Evolutionary conservation across 2,888 invertebrate genomes (phyloP).

Genomic region (Troides oblongomaculatus): DNA sequence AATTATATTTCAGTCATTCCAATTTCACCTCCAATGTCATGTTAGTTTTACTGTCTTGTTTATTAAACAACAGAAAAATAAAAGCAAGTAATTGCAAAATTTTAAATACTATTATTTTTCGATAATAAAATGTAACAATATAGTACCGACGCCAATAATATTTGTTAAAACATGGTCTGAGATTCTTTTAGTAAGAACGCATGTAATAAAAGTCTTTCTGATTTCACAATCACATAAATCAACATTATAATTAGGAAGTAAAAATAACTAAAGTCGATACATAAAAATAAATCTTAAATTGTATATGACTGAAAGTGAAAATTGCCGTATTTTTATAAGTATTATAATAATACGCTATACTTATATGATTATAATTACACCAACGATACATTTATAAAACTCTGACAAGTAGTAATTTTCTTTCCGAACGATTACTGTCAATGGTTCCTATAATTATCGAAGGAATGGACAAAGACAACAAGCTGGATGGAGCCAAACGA

Average conservation of each 20-base stretch:
- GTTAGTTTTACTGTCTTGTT: neutral
- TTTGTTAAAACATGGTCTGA: neutral
- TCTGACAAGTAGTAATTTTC: slow-evolving; percentile 16
- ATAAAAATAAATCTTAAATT: neutral
- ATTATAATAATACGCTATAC: neutral
- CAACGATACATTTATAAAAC: neutral
- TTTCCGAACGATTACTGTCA: slow-evolving; percentile 10
- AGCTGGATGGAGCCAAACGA: slow-evolving; percentile 44
- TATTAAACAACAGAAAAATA: neutral
- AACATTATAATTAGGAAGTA: neutral
- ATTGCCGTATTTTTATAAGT: neutral
- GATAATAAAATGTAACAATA: neutral
- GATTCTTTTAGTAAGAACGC: too few relatives aligned
- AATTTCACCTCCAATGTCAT: neutral
- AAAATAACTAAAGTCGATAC: neutral
- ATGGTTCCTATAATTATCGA: slow-evolving; percentile 34
- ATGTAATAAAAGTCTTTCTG: too few relatives aligned
- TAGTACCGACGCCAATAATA: neutral
- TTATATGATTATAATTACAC: slow-evolving; percentile 6
- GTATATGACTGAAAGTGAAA: neutral
- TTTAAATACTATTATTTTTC: neutral
- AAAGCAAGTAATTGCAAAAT: neutral
- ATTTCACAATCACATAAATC: neutral
- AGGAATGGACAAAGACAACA: slow-evolving; percentile 51
- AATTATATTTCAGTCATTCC: neutral